These are phyloP conservation scores for Diadromus collaris DNA, from an alignment of 2,888 invertebrate species.

Conservation along the genomic window DNA sequence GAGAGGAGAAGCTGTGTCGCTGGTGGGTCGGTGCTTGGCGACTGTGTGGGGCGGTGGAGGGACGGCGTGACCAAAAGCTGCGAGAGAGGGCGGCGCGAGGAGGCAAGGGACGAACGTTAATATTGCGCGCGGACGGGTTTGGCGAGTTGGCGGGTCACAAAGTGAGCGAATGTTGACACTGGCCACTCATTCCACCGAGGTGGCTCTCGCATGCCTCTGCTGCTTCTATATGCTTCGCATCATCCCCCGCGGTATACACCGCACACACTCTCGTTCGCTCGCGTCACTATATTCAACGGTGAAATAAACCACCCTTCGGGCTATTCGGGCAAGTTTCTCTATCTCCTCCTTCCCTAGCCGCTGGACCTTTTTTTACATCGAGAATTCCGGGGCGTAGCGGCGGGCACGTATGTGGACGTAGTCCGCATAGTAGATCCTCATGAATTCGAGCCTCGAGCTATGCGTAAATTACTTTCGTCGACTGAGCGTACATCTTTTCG, in stretches of 20 bases:
- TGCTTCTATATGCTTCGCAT: constrained; percentile 60
- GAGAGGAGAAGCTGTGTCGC: constrained; percentile 13
- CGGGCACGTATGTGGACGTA: constrained; percentile 25
- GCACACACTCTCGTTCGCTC: constrained; percentile 48
- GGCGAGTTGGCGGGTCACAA: constrained; percentile 77
- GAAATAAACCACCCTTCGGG: constrained; percentile 38
- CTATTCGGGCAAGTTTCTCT: constrained; percentile 31
- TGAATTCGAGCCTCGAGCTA: constrained; percentile 22
- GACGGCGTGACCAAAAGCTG: constrained; percentile 9
- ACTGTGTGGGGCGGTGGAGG: constrained; percentile 34
- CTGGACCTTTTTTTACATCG: constrained; percentile 35
- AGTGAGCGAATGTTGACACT: constrained; percentile 79
- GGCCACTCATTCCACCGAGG: constrained; percentile 72
- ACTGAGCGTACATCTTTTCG: not conserved
- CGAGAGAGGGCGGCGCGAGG: constrained; percentile 57
- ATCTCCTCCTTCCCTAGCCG: constrained; percentile 27
- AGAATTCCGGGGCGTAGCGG: constrained; percentile 15
- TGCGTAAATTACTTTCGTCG: constrained; percentile 48
- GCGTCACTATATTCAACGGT: constrained; percentile 44
- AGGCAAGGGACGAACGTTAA: constrained; percentile 74
- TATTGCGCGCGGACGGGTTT: constrained; percentile 75
- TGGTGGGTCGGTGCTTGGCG: constrained; percentile 36
- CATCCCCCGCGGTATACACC: constrained; percentile 61
- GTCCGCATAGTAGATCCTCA: constrained; percentile 23
- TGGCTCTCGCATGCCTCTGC: constrained; percentile 60